These are phyloP conservation scores for Jordanella pulchra DNA, from an alignment of 2,797 vertebrate genomes.

Conservation along the genomic window DNA sequence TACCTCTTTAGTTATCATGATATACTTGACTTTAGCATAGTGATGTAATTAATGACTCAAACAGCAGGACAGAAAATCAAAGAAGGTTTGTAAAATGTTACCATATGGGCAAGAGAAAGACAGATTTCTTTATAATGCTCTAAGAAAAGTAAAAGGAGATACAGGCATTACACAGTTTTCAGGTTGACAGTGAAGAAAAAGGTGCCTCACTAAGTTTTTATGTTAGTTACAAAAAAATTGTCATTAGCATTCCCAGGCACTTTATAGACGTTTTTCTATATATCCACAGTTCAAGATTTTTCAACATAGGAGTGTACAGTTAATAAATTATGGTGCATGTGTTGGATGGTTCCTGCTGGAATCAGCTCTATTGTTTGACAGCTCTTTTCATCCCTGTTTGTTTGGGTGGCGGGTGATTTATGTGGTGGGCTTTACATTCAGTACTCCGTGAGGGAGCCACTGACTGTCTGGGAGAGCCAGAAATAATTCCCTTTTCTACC, in stretches of 20 bases:
- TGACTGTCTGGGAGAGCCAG: constrained; percentile 48
- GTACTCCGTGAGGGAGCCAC: constrained; percentile 53
- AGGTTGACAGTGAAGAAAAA: constrained; percentile 44
- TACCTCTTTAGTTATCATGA: constrained; percentile 69
- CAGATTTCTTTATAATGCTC: constrained; percentile 60
- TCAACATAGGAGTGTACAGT: constrained; percentile 29
- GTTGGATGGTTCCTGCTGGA: constrained; percentile 55
- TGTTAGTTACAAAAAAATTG: constrained; percentile 7
- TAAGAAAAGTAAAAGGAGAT: constrained; percentile 53
- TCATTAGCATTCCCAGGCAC: neutral
- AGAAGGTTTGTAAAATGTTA: constrained; percentile 73
- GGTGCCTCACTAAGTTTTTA: constrained; percentile 16
- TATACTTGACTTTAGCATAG: constrained; percentile 72
- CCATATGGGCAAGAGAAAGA: constrained; percentile 76
- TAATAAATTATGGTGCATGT: constrained; percentile 36
- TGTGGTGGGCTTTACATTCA: constrained; percentile 55
- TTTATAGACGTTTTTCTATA: constrained; percentile 2
- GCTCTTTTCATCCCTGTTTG: constrained; percentile 54
- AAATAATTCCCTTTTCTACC: constrained; percentile 61
- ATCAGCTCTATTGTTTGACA: constrained; percentile 65
- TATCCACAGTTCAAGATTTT: constrained; percentile 31
- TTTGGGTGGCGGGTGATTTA: constrained; percentile 71
- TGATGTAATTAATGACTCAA: constrained; percentile 84
- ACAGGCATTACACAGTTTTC: constrained; percentile 38
- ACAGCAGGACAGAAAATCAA: constrained; percentile 73